Base-by-base conservation (phyloP, 1,140 invertebrate species). In the Andricus grossulariae region DNA sequence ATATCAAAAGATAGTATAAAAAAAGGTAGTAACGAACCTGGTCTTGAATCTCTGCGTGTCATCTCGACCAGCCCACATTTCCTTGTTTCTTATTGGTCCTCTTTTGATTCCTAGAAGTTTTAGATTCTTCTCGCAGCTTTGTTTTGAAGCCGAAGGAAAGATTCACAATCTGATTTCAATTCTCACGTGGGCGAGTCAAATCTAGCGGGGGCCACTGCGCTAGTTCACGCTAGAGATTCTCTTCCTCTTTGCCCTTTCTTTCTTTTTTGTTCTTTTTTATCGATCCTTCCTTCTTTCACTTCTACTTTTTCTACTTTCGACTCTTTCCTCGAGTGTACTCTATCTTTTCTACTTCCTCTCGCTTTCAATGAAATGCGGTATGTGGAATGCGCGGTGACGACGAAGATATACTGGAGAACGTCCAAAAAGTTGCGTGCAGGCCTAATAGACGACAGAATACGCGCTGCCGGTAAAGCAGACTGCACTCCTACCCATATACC, bases 31-130 rank as follows among this genome's bases (percentile, higher is more conserved):
- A 71, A 81, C 84, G 18, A 78, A 90, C 88, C 88, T 89, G 85
- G 89, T 90, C 83, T 90, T 89, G 77, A 88, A 90, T 76, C 85
- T 84, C 71, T 87, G 86, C 75, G 88, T 88, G 77, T 89, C 88
- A 79, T 89, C 89, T 74, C 89, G 86, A 72, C 89, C 89, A 77
- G 88, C 88, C 88, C 89, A 90, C 89, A 90, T 89, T 79, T 80
- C 77, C 19, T 39, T 75, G 57, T 32, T 50, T 57, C 71, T 72
- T 52, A 16, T 11, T 49, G 21, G 21, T 89, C 78, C 25, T 80
- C 77, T 57, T 18, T 21, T 60, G 32, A 60, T 32, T 51, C 66
- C 70, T 72, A 32, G 4, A 50, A 52, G 21, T 52, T 52, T 7
- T 71, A 2, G 70, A 71, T 71, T 71, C 19, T n/a, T 16, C 39